Percentiles rank a stretch among this genome's conserved stretches.
phyloP scores from a whole-genome alignment of 2,797 vertebrate species.

The Hyperoplus lanceolatus region DNA sequence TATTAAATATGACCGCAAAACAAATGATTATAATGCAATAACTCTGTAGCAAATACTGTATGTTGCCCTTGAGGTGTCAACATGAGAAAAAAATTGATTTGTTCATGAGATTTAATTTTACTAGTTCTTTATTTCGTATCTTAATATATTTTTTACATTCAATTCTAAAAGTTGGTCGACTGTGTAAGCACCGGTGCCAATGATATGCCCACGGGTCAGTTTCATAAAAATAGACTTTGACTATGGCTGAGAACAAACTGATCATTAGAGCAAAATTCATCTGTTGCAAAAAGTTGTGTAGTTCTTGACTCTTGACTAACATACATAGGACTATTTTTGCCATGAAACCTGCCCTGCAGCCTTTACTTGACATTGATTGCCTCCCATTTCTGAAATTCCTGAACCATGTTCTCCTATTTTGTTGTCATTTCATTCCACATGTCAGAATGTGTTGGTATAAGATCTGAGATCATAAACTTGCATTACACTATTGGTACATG shows the following conservation, averaged over 20 bases:
- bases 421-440: background rate
- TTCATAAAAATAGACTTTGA: conserved; percentile 1
- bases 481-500: background rate
- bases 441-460: background rate
- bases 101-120: background rate
- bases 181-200: background rate
- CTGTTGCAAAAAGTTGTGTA: background rate
- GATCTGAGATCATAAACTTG: background rate
- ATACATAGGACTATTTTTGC: background rate
- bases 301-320: background rate
- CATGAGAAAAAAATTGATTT: background rate
- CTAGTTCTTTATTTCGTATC: background rate
- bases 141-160: background rate
- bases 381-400: background rate
- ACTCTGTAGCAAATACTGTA: background rate
- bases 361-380: background rate
- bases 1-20: background rate
- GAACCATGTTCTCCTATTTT: background rate
- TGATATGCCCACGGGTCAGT: background rate
- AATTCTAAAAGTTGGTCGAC: background rate
- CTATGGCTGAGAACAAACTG: background rate
- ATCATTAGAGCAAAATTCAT: background rate
- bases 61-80: background rate
- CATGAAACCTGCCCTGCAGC: background rate
- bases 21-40: background rate